phyloP scores from a whole-genome alignment of 2,113 vertebrate genomes.

The Odontesthes bonariensis region DNA sequence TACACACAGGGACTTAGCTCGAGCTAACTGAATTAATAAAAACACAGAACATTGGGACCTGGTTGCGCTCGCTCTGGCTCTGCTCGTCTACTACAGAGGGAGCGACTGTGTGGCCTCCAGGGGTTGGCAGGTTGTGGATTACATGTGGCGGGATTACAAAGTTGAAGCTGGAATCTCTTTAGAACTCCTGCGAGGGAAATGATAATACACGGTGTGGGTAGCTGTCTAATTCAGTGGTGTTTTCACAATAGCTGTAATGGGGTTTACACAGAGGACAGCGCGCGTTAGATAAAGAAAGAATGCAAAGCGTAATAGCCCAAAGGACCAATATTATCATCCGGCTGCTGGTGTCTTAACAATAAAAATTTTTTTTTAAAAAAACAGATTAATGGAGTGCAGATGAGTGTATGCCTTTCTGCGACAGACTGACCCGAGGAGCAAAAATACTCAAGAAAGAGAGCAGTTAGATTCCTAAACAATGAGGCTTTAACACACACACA shows the following conservation, averaged over 20 bases:
- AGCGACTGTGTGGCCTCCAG: not conserved
- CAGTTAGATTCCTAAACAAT: constrained; percentile 16
- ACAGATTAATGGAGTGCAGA: too few relatives aligned
- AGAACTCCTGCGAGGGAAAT: not conserved
- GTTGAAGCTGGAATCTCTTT: not conserved
- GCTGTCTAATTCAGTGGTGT: not conserved
- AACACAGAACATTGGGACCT: constrained; percentile 69
- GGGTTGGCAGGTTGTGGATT: constrained; percentile 10
- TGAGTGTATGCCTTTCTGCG: constrained; percentile 2
- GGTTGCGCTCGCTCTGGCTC: constrained; percentile 38
- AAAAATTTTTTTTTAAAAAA: too few relatives aligned
- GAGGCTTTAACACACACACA: constrained; percentile 8
- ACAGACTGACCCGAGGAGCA: not conserved
- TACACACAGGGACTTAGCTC: constrained; percentile 61
- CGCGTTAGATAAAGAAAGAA: constrained; percentile 6
- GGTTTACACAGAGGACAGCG: constrained; percentile 28
- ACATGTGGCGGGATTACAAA: not conserved
- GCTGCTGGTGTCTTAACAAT: constrained; percentile 20
- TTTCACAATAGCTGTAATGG: not conserved
- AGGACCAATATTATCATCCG: constrained; percentile 28
- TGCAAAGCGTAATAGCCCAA: not conserved
- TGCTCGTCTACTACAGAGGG: not conserved
- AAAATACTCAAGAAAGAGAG: not conserved
- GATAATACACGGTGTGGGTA: not conserved
- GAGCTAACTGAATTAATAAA: constrained; percentile 62